A percentile compares a stretch with the other conserved stretches of the same genome.
Conservation (phyloP, 2,797 vertebrate species). For the Gymnocypris eckloni region DNA sequence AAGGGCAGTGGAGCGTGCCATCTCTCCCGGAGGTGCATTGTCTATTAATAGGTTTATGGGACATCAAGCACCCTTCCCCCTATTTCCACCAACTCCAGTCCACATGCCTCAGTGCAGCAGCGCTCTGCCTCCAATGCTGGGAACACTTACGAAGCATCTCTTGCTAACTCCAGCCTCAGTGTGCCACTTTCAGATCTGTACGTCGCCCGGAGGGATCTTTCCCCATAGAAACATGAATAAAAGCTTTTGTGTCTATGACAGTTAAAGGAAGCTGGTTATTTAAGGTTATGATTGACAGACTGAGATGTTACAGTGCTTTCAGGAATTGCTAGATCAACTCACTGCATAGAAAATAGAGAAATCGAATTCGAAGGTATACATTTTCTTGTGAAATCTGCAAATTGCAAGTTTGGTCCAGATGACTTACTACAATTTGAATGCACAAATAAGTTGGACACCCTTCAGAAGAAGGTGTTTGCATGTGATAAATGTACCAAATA, state of each 20-base stretch:
- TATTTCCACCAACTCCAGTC: slow-evolving; percentile 59
- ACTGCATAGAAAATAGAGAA: background rate
- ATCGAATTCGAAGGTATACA: background rate
- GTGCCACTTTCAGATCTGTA: slow-evolving; percentile 21
- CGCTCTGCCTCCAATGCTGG: slow-evolving; percentile 50
- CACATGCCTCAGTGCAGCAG: slow-evolving; percentile 55
- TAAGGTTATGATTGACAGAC: slow-evolving; percentile 11
- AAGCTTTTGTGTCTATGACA: slow-evolving; percentile 25
- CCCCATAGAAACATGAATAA: slow-evolving; percentile 2
- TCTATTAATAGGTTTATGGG: slow-evolving; percentile 78
- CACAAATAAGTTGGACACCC: background rate
- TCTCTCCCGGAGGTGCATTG: slow-evolving; percentile 65
- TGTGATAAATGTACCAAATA: background rate
- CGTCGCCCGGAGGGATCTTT: background rate
- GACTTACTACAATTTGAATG: background rate
- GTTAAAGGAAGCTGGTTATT: slow-evolving; percentile 15
- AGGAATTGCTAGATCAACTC: slow-evolving; percentile 6
- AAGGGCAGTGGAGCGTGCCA: slow-evolving; percentile 69
- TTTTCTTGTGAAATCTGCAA: background rate
- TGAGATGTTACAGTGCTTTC: background rate
- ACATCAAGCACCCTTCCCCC: slow-evolving; percentile 64
- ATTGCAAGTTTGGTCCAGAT: background rate
- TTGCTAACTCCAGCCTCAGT: slow-evolving; percentile 23
- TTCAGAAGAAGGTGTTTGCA: background rate
- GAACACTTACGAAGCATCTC: slow-evolving; percentile 35